A percentile compares a stretch with the other conserved stretches of the same genome.
phyloP scores from a whole-genome alignment of 2,797 vertebrate genomes.

The Leucoraja ocellata region DNA sequence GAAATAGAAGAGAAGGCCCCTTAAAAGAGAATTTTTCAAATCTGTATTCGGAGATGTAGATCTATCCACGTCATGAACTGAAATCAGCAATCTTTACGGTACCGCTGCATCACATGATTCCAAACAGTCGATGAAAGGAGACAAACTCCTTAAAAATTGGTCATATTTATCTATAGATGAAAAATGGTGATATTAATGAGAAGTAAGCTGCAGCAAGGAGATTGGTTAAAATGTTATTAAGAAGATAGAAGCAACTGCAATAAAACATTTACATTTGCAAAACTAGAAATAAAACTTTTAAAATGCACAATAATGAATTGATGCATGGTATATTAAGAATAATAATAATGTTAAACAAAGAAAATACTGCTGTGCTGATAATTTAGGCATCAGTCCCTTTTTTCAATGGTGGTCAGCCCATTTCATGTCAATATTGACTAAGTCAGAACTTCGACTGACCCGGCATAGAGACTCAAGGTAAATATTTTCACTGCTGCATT shows the following conservation, averaged over 20 bases:
- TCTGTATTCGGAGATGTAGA: too few species aligned
- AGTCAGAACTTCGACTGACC: not conserved
- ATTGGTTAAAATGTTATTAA: not conserved
- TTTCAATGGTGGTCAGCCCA: not conserved
- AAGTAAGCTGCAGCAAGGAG: not conserved
- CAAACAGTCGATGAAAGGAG: too few species aligned
- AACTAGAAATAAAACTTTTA: not conserved
- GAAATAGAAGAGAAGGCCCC: too few species aligned
- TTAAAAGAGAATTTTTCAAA: too few species aligned
- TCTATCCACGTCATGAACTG: too few species aligned
- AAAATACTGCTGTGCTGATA: too few species aligned
- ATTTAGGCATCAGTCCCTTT: not conserved
- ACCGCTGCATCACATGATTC: too few species aligned
- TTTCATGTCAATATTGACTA: not conserved
- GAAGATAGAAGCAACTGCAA: not conserved
- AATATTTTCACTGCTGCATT: not conserved
- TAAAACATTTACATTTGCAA: not conserved
- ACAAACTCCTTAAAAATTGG: too few species aligned
- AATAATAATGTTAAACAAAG: not conserved
- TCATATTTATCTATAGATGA: too few species aligned
- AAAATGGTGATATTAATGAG: not conserved
- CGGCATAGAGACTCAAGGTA: not conserved
- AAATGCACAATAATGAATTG: not conserved
- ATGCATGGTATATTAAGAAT: not conserved
- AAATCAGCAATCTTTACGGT: too few species aligned